Conservation (phyloP, 2,113 vertebrate species). For the Rhodinocichla rosea region DNA sequence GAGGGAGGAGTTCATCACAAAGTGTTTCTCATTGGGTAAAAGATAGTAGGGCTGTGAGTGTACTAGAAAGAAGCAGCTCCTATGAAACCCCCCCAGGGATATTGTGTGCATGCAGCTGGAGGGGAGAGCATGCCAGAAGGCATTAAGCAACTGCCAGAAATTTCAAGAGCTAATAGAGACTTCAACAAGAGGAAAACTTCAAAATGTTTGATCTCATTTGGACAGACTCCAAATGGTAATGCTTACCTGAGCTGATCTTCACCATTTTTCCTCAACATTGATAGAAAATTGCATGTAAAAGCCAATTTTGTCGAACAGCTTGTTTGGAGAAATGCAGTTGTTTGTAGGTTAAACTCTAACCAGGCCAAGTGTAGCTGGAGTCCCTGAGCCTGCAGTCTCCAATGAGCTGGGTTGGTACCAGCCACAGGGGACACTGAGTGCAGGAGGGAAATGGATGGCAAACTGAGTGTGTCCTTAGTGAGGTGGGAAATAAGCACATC, state of each 20-base stretch:
- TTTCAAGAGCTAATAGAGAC: background rate
- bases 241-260: conserved; percentile 13
- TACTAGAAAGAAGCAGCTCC: background rate
- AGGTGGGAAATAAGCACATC: background rate
- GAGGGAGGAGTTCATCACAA: background rate
- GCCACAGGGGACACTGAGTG: background rate
- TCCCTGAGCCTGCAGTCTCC: background rate
- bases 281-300: background rate
- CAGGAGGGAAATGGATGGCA: background rate
- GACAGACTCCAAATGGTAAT: background rate
- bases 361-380: background rate
- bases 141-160: conserved; percentile 3
- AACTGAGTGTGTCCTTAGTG: background rate
- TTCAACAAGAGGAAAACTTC: background rate
- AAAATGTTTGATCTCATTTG: conserved; percentile 12
- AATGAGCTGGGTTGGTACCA: background rate
- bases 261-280: background rate
- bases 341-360: background rate
- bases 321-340: background rate
- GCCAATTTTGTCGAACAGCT: background rate
- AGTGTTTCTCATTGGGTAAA: background rate
- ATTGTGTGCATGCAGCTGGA: background rate
- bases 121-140: background rate
- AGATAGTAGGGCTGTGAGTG: background rate
- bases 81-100: background rate